Percentiles rank a stretch among this genome's conserved stretches.
These are phyloP conservation scores for Xenopus laevis DNA, from an alignment of 2,113 vertebrate genomes.

Conservation along the genomic window DNA sequence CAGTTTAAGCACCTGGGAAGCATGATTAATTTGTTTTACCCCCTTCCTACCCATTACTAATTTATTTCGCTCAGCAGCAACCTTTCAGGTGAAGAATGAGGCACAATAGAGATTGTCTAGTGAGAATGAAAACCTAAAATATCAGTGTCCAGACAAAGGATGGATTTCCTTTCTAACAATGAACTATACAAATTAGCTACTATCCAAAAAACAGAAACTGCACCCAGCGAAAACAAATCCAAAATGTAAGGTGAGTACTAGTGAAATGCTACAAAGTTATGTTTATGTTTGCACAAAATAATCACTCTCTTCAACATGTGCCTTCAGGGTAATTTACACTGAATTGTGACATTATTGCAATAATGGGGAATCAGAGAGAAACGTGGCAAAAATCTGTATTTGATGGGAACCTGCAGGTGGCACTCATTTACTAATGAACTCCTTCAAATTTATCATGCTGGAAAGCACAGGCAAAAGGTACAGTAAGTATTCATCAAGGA, in stretches of 20 bases:
- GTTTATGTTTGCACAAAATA: too few species aligned
- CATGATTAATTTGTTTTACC: slow-evolving; percentile 27
- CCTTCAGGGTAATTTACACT: too few species aligned
- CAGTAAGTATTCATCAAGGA: too few species aligned
- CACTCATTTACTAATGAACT: too few species aligned
- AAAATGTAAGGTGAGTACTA: not conserved
- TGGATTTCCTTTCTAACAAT: slow-evolving; percentile 24
- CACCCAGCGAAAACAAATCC: not conserved
- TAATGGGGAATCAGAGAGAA: too few species aligned
- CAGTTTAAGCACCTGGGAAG: slow-evolving; percentile 1
- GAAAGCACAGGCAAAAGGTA: too few species aligned
- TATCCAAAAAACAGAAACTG: not conserved
- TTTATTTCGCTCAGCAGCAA: slow-evolving; percentile 14
- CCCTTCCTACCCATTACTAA: slow-evolving; percentile 28
- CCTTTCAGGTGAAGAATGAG: slow-evolving; percentile 38
- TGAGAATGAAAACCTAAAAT: slow-evolving; percentile 33
- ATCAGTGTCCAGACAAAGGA: slow-evolving; percentile 16
- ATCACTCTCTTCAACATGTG: too few species aligned
- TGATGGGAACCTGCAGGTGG: too few species aligned
- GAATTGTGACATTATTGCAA: too few species aligned
- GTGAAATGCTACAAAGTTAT: not conserved
- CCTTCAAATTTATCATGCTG: too few species aligned
- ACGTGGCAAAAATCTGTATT: too few species aligned
- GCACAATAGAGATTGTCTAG: slow-evolving; percentile 31
- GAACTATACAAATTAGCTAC: slow-evolving; percentile 21